A percentile compares a stretch with the other conserved stretches of the same genome.
Conservation (phyloP, 2,113 vertebrate species). For the Ivindomyrus marchei region DNA sequence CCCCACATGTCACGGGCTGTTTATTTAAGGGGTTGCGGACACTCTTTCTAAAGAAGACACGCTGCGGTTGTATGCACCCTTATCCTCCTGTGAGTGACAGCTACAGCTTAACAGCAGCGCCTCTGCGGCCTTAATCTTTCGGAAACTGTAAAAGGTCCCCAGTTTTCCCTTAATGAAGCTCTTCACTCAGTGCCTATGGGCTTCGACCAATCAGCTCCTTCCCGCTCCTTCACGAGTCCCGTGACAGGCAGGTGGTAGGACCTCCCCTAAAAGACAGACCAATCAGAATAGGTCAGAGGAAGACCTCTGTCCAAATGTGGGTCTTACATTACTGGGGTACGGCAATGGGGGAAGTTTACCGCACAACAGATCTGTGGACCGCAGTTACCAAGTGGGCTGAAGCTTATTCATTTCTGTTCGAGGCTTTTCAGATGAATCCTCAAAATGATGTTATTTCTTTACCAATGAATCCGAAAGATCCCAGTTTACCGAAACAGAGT, state of each 20-base stretch:
- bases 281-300: not conserved
- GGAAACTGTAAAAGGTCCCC: conserved; percentile 20
- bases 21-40: not conserved
- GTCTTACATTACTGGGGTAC: not conserved
- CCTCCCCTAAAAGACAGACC: not conserved
- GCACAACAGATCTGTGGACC: not conserved
- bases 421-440: not conserved
- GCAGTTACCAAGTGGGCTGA: not conserved
- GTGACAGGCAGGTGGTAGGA: not conserved
- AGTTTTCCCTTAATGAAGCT: conserved; percentile 28
- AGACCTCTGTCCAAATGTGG: not conserved
- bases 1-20: not conserved
- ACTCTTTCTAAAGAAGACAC: not conserved
- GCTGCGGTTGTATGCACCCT: not conserved
- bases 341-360: not conserved
- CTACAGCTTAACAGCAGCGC: not conserved
- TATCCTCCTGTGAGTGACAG: not conserved
- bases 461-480: not conserved
- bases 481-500: not conserved
- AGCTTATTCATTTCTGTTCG: not conserved
- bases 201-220: conserved; percentile 30
- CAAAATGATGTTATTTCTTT: not conserved
- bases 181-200: conserved; percentile 13
- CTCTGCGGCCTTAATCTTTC: conserved; percentile 21
- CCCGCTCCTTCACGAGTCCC: conserved; percentile 11